These are phyloP conservation scores for Drosophila anomelani DNA, from an alignment of 2,888 invertebrate species.

Conservation along the genomic window DNA sequence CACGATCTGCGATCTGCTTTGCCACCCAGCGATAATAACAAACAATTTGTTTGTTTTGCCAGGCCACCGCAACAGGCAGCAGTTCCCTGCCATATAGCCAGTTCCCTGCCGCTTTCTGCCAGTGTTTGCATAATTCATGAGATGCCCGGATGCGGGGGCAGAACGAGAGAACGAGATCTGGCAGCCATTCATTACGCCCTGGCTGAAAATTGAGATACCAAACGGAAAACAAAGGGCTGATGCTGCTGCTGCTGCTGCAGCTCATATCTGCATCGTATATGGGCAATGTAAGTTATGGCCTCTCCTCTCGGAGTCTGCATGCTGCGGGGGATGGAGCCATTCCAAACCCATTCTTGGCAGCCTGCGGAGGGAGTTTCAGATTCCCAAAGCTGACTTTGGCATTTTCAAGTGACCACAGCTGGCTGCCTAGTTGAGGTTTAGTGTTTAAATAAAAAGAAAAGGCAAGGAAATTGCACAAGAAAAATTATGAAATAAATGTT, in stretches of 20 bases:
- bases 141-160: slow-evolving; percentile 63
- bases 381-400: slow-evolving; percentile 65
- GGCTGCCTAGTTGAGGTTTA: not conserved
- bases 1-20: slow-evolving; percentile 51
- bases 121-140: slow-evolving; percentile 75
- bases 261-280: slow-evolving; percentile 56
- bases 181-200: slow-evolving; percentile 67
- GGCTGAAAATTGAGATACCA: slow-evolving; percentile 77
- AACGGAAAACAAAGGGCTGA: slow-evolving; percentile 52
- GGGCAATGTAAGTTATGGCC: slow-evolving; percentile 57
- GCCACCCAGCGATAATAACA: slow-evolving; percentile 78
- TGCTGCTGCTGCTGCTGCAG: slow-evolving; percentile 17
- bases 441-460: not conserved
- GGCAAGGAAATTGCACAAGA: not conserved
- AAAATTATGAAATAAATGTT: too few relatives aligned
- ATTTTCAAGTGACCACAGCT: slow-evolving; percentile 18
- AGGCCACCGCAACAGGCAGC: slow-evolving; percentile 19
- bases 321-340: slow-evolving; percentile 24
- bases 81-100: slow-evolving; percentile 16
- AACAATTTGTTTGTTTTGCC: slow-evolving; percentile 77
- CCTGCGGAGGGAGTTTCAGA: slow-evolving; percentile 56
- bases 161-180: slow-evolving; percentile 44
- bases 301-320: not conserved
- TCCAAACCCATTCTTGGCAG: not conserved
- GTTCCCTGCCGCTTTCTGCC: slow-evolving; percentile 41